Evolutionary conservation across 2,797 vertebrate species (phyloP).

Genomic region (Loris lydekkerianus): DNA sequence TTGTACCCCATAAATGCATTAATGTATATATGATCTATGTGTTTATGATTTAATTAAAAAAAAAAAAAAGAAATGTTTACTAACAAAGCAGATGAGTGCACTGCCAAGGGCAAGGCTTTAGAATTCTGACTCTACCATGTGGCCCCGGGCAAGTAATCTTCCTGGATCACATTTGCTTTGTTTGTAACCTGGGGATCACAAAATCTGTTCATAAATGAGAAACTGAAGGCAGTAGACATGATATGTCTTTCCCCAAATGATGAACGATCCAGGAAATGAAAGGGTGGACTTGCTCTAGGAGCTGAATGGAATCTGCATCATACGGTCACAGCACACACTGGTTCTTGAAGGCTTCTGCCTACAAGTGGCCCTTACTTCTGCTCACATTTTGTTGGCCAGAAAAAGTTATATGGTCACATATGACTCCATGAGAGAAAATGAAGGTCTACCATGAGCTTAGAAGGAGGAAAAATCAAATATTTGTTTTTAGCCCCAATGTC

Average conservation of each 20-base stretch:
- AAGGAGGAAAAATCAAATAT: neutral
- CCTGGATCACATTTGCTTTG: neutral
- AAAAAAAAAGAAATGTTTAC: neutral
- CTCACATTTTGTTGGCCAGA: neutral
- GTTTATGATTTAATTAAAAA: neutral
- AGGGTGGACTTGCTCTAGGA: neutral
- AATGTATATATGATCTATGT: too few relatives aligned
- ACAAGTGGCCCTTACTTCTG: neutral
- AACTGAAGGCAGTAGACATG: neutral
- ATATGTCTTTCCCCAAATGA: neutral
- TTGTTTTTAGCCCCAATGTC: neutral
- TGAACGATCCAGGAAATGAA: neutral
- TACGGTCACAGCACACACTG: neutral
- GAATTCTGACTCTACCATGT: neutral
- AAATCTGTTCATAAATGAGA: neutral
- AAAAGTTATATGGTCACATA: neutral
- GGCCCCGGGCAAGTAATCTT: neutral
- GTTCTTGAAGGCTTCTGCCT: neutral
- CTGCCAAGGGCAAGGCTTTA: neutral
- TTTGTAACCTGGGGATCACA: neutral
- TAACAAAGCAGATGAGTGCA: neutral
- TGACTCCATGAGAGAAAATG: neutral
- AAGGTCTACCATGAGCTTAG: neutral
- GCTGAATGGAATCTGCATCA: neutral
- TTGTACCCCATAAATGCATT: too few relatives aligned